These are phyloP conservation scores for Sebastes itinus DNA, from an alignment of 2,797 vertebrate species.

Conservation along the genomic window DNA sequence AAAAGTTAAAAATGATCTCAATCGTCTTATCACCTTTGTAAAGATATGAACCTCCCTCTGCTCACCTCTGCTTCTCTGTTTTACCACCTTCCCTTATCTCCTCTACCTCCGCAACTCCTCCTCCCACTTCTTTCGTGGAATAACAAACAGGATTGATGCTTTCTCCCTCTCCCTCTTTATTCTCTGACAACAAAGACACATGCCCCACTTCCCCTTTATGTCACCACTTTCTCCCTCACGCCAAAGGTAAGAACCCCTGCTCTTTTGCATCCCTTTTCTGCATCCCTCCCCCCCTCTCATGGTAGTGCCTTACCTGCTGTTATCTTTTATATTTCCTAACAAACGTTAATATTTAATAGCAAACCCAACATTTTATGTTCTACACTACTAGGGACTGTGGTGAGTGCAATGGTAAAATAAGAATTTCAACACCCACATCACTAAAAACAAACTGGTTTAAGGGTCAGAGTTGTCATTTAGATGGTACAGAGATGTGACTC, in stretches of 20 bases:
- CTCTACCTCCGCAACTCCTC: not conserved
- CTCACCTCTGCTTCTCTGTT: conserved; percentile 35
- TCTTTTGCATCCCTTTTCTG: not conserved
- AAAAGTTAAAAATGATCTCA: fast-evolving
- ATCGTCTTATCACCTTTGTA: not conserved
- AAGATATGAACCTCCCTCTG: conserved; percentile 19
- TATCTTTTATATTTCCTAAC: not conserved
- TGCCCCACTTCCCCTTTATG: conserved; percentile 88
- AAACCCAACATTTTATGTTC: not conserved
- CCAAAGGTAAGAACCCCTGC: conserved; percentile 87
- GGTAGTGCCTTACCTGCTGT: not conserved
- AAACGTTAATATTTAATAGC: not conserved
- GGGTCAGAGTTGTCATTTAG: not conserved
- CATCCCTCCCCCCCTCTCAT: not conserved
- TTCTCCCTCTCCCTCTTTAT: conserved; percentile 80
- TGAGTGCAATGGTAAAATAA: not conserved
- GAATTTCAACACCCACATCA: not conserved
- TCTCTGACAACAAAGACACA: conserved; percentile 84
- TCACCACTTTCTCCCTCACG: conserved; percentile 85
- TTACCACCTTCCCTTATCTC: conserved; percentile 57
- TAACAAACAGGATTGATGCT: conserved; percentile 84
- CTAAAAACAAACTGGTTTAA: not conserved
- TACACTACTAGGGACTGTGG: not conserved
- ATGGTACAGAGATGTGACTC: conserved; percentile 55
- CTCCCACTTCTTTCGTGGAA: conserved; percentile 69